Evolutionary conservation across 2,113 vertebrate genomes (phyloP).

Genomic region (Anthoscopus minutus): DNA sequence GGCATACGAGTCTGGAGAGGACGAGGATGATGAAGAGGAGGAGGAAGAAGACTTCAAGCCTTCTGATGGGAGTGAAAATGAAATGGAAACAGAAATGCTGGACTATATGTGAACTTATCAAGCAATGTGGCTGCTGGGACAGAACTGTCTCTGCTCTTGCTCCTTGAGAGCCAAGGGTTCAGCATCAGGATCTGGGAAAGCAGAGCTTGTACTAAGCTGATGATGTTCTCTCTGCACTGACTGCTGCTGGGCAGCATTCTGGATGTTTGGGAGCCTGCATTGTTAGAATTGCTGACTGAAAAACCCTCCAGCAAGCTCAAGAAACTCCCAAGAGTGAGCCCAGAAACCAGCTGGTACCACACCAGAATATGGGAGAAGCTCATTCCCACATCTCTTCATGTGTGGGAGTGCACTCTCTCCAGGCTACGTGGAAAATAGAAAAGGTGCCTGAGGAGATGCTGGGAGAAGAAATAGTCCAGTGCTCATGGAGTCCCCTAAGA

Average conservation of each 20-base stretch:
- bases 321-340: not conserved
- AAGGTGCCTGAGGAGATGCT: not conserved
- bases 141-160: not conserved
- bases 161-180: not conserved
- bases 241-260: not conserved
- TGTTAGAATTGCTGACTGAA: not conserved
- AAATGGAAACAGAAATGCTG: slow-evolving; percentile 96
- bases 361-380: not conserved
- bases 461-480: not conserved
- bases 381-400: not conserved
- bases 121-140: not conserved
- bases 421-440: not conserved
- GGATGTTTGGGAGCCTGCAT: not conserved
- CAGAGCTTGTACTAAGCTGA: not conserved
- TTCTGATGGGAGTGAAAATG: slow-evolving; percentile 90
- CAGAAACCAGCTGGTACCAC: not conserved
- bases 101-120: slow-evolving; percentile 81
- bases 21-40: slow-evolving; percentile 80
- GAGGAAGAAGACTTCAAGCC: slow-evolving; percentile 88
- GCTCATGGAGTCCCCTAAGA: not conserved
- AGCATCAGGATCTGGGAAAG: not conserved
- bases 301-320: not conserved
- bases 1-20: slow-evolving; percentile 66
- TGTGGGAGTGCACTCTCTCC: not conserved
- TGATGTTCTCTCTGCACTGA: not conserved